Evolutionary conservation across 2,797 vertebrate genomes (phyloP).

Genomic region (Coccyzus lansbergi): DNA sequence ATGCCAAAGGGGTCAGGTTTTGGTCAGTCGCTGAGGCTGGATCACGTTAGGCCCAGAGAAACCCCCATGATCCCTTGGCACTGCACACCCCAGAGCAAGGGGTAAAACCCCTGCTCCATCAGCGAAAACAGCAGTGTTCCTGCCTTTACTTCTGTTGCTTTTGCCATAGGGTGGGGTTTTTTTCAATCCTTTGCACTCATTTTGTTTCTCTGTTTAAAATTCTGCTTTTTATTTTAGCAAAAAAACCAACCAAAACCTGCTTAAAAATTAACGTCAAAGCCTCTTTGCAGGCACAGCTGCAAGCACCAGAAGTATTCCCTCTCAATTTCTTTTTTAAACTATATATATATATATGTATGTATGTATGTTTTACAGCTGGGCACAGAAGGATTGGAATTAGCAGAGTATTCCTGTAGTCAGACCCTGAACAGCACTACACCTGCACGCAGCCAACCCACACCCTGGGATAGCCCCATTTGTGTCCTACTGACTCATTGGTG

Average conservation of each 20-base stretch:
- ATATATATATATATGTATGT: too few relatives aligned
- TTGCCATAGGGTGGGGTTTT: not conserved
- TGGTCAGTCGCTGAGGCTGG: not conserved
- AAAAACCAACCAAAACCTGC: not conserved
- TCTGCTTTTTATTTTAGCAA: not conserved
- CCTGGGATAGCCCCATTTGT: too few relatives aligned
- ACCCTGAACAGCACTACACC: rapidly evolving
- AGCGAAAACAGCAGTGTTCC: not conserved
- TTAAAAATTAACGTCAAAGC: conserved; percentile 6
- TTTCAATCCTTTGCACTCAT: not conserved
- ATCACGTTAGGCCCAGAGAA: not conserved
- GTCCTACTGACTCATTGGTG: too few relatives aligned
- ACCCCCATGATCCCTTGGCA: not conserved
- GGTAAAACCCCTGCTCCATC: not conserved
- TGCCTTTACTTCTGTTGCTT: not conserved
- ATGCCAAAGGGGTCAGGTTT: not conserved
- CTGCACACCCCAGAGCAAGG: not conserved
- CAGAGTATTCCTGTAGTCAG: not conserved
- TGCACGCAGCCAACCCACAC: not conserved
- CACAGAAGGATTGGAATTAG: not conserved
- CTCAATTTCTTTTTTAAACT: not conserved
- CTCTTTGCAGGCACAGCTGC: not conserved
- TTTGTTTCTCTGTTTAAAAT: not conserved
- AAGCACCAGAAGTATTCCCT: not conserved
- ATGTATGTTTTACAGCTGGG: not conserved